Evolutionary conservation across 2,797 vertebrate species (phyloP).

Genomic region (Acrocephalus scirpaceus): DNA sequence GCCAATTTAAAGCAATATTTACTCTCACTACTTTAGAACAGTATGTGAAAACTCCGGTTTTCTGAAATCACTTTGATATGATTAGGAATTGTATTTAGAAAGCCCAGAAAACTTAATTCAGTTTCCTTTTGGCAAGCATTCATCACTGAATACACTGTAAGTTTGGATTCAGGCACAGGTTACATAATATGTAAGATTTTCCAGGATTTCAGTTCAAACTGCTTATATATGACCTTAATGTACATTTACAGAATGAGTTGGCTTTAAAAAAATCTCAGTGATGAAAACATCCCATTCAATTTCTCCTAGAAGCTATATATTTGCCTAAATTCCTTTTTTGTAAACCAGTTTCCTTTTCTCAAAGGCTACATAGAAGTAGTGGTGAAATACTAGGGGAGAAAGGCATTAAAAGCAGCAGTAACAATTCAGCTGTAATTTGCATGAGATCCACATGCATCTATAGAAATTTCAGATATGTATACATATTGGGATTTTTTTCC

Average conservation of each 20-base stretch:
- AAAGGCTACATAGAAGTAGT: background rate
- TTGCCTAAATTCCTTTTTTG: background rate
- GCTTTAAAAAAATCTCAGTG: constrained; percentile 3
- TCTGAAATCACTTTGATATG: constrained; percentile 38
- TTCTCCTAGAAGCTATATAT: constrained; percentile 23
- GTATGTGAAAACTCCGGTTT: constrained; percentile 40
- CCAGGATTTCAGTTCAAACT: constrained; percentile 22
- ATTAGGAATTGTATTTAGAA: constrained; percentile 52
- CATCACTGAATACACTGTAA: background rate
- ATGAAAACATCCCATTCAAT: constrained; percentile 49
- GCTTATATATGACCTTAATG: background rate
- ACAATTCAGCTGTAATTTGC: constrained; percentile 54
- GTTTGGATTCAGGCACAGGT: constrained; percentile 14
- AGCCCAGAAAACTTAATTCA: constrained; percentile 11
- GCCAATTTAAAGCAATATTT: constrained; percentile 69
- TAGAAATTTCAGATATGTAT: constrained; percentile 69
- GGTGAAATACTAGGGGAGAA: constrained; percentile 17
- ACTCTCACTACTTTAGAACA: constrained; percentile 65
- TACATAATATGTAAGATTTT: constrained; percentile 28
- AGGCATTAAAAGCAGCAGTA: constrained; percentile 12
- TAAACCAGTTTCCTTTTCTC: constrained; percentile 26
- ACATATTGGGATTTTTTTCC: constrained; percentile 58
- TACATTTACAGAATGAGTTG: constrained; percentile 15
- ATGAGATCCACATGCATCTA: constrained; percentile 49
- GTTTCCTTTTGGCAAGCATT: constrained; percentile 17